Base-by-base conservation (phyloP, 23 tunicate species). In the Halocynthia roretzi region DNA sequence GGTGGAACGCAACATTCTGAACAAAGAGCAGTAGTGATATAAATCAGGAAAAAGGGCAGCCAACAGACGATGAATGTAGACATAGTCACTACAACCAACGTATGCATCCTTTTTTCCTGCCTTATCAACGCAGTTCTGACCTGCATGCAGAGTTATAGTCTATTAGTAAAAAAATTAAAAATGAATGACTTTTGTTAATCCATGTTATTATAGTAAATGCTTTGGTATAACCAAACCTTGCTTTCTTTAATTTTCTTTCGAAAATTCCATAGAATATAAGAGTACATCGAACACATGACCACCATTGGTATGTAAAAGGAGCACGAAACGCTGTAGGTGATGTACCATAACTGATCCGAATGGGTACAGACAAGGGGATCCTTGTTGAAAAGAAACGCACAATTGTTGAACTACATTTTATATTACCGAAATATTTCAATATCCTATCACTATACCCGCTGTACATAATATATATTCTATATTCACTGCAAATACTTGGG, bases 31-130 rank as follows among this genome's bases (percentile, higher is more conserved):
- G 56, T 48, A 56, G 53, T 62, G 8, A 77, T 49, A 57, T 77
- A 77, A 31, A 64, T 62, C 65, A 63, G 72, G 50, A 77, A 77
- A 62, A 77, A 77, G 40, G 81, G 81, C n/a, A 77, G 65, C 81
- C 81, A 77, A 51, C 71, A 77, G 8, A 65, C 69, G n/a, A 77
- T 51, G 56, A 77, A 77, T 7, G 81, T 53, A 6, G 68, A 56
- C 6, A 77, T 56, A 7, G 63, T 62, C 8, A 77, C n/a, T 17
- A 71, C 81, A 52, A 64, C 52, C 54, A 65, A 52, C 6, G 31
- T 49, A 10, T 77, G 71, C 31, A 77, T 44, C 21, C 69, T 15
- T 48, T 65, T 64, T 51, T 77, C 68, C 50, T 64, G 64, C 55
- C 15, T 50, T 2, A 77, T 17, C 14, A 64, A 15, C 5, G 52